Evolutionary conservation across 2,113 vertebrate genomes (phyloP), one percentile per base, ranked within the genome.

Genomic region (Monopterus albus): DNA sequence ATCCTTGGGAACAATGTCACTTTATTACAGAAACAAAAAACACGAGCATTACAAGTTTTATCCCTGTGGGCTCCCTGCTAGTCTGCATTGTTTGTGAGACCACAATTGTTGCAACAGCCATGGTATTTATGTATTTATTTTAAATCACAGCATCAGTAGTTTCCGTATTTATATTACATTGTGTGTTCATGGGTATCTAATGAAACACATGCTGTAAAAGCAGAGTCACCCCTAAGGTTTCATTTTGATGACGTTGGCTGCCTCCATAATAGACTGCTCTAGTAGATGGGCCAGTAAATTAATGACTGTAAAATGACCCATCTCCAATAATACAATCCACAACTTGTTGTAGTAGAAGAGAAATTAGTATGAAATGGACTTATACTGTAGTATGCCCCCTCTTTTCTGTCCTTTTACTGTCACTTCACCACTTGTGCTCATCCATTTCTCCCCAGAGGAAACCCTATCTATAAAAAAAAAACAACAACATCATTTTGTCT

Each of bases 241-340:
- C 40, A 31, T 56, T 69, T 39, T 72, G 84, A 79, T 84, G 87
- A 86, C 17, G 39, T 38, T 3, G 57, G 52, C 86, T 79, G 29
- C 51, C 42, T 55, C 47, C 6, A 20, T 87, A 82, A 91, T 74
- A 56, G 81, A 75, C 77, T 23, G 60, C 75, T 62, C 38, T 77
- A 55, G 46, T 68, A 59, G 40, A 65, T 60, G 50, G 64, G 70
- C 67, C 51, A 64, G 36, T 63, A 78, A 88, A 88, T 86, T 73
- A 87, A 85, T 72, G 82, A 57, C 81, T 68, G 66, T 78, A 70
- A 84, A 87, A 88, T 70, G 40, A 77, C 73, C 84, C 79, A 29
- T 86, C 65, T 86, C 73, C 82, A 78, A 76, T 86, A 87, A 84
- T 74, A 66, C 81, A 74, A 87, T 77, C 40, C 33, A 83, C 63